Conservation (phyloP, 2,888 invertebrate genomes). For the Coenonympha arcania region DNA sequence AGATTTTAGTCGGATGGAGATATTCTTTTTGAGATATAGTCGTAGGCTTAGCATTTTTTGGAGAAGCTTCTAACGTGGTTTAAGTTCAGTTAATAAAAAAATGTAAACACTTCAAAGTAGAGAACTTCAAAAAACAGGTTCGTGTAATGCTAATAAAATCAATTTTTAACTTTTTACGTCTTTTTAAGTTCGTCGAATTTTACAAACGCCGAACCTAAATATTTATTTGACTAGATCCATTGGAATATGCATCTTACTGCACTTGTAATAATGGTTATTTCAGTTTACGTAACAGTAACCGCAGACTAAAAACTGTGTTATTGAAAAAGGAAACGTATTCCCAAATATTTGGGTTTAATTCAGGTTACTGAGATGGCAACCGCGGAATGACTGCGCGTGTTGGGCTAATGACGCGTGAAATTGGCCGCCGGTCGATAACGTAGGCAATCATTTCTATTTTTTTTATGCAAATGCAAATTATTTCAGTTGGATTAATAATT, state of each 20-base stretch:
- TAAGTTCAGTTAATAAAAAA: neutral
- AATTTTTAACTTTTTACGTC: slow-evolving; percentile 13
- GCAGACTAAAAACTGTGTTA: slow-evolving; percentile 19
- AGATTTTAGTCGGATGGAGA: no score
- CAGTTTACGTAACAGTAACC: neutral
- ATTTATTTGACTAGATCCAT: neutral
- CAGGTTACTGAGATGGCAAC: neutral
- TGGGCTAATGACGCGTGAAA: slow-evolving; percentile 36
- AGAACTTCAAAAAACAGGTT: neutral
- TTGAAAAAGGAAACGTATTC: neutral
- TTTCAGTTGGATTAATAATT: neutral
- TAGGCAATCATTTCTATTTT: slow-evolving; percentile 22
- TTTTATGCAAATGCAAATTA: slow-evolving; percentile 16
- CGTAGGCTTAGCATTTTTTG: no score
- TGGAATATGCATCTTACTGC: neutral
- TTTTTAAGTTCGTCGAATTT: slow-evolving; percentile 18
- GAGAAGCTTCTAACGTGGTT: no score
- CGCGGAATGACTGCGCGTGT: slow-evolving; percentile 32
- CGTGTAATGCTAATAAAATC: slow-evolving; percentile 7
- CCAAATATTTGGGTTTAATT: slow-evolving; percentile 5
- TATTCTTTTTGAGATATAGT: no score
- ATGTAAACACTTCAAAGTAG: neutral
- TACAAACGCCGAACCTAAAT: slow-evolving; percentile 15
- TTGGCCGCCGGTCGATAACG: slow-evolving; percentile 32
- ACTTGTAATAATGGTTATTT: neutral